Base-by-base conservation (phyloP, 2,797 vertebrate species). In the Acanthis flammea region DNA sequence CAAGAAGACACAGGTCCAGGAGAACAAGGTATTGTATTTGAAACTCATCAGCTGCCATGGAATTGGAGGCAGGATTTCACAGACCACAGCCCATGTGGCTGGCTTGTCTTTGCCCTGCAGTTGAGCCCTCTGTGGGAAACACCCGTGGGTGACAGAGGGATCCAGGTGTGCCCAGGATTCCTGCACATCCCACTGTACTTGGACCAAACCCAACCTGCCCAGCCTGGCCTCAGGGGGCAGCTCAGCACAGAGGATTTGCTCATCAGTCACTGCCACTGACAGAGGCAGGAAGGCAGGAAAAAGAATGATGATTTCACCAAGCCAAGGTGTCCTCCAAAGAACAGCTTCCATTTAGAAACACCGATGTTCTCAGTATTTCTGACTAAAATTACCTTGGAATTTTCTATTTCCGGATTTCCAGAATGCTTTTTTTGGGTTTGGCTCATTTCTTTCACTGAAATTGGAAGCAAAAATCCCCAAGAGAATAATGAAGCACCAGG, bases 401-500 rank as follows among this genome's bases (percentile, higher is more conserved):
- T 92, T 74, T 81, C 75, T 72, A 50, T 79, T 90, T 86, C n/a
- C 6, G 12, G 33, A 55, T 77, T 88, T 72, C n/a, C 61, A 75
- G 33, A 82, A 61, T 25, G 24, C 15, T 86, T 35, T 85, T 55
- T 57, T 70, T 58, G 19, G 9, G 4, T 75, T 85, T 85, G 58
- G 27, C 71, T 33, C 51, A 68, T 19, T 82, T 91, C 55, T 79
- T 66, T 41, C 13, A 39, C 25, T 75, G 54, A 78, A 73, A 92
- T 47, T 60, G 13, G 45, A 87, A 73, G 42, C 30, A 72, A 86
- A 86, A 95, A 42, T 14, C 1, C 0, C 8, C 55, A 83, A 25
- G 44, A 70, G 47, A 85, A 65, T 68, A 82, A 75, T 47, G 28
- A 85, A 70, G 28, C 28, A 39, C 6, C 24, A 65, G 35, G 31